Evolutionary conservation across 2,113 vertebrate genomes (phyloP), one percentile per base, ranked within the genome.

Genomic region (Excalfactoria chinensis): DNA sequence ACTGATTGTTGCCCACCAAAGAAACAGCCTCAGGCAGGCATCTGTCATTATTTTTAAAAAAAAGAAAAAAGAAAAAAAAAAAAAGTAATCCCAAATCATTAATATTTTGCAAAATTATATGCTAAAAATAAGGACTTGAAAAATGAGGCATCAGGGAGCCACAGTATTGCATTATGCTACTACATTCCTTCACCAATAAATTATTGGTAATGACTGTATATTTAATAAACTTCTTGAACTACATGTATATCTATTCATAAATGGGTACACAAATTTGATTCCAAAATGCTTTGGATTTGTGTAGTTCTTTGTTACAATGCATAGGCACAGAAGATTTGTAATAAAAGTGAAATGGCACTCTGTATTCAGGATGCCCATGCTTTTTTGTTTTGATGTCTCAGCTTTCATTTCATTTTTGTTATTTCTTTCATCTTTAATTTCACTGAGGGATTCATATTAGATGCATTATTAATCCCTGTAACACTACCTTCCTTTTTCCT

Each of bases 341-440:
- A 73, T 59, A 92, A 84, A 83, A 95, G 32, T 69, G 69, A 90
- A 93, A 74, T 37, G n/a, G 23, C 30, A 66, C 34, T 63, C 69
- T 93, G 84, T 67, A 87, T 89, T 88, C 72, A 71, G 41, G 92
- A 73, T 93, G 91, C 79, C 76, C 82, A 41, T 71, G 51, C 75
- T 84, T 95, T 86, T 63, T 34, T 86, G 67, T 84, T 90, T 72
- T 76, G 89, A 89, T 71, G 82, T 85, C 71, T 93, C 12, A 37
- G 84, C 74, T 70, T 93, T 96, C 56, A 82, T 83, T 88, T 18
- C 88, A 69, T 94, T 95, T 97, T 79, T 77, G 84, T 85, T 73
- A 25, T 79, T 95, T 94, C 74, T 95, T 97, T 95, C 89, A 88
- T 93, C 81, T 74, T 89, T 72, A 86, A 90, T 96, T 96, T 95